Percentiles rank a stretch among this genome's conserved stretches.
These are phyloP conservation scores for Drosophila punjabiensis DNA, from an alignment of 1,140 invertebrate genomes.

Conservation along the genomic window DNA sequence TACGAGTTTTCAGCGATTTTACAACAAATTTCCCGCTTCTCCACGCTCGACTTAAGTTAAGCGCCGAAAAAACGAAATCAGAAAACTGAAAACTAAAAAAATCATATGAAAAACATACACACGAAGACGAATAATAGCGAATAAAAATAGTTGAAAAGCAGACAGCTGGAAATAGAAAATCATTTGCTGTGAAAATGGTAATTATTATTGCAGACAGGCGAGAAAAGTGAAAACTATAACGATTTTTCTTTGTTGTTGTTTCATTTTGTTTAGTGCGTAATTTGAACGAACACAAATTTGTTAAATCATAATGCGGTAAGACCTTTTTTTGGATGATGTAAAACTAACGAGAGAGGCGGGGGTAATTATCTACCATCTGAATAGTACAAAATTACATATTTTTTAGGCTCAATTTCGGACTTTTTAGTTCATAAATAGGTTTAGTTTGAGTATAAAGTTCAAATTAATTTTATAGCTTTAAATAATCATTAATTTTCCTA, in stretches of 20 bases:
- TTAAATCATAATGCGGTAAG: constrained; percentile 44
- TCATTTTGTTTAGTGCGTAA: constrained; percentile 45
- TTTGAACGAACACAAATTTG: constrained; percentile 32
- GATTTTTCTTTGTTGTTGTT: constrained; percentile 8
- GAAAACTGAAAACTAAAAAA: constrained; percentile 9
- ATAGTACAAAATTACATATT: neutral
- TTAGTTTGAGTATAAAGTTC: neutral
- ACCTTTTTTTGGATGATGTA: constrained; percentile 31
- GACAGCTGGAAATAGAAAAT: constrained; percentile 56
- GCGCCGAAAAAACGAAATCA: constrained; percentile 37
- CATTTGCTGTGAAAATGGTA: constrained; percentile 59
- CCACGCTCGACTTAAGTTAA: constrained; percentile 46
- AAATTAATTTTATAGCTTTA: neutral
- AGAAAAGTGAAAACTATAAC: constrained; percentile 52
- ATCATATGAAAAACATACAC: neutral
- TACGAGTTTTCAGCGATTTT: constrained; percentile 36
- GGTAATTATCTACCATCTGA: neutral
- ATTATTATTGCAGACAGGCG: constrained; percentile 36
- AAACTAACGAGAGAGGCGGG: constrained; percentile 5
- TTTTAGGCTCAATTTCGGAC: neutral
- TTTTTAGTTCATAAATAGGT: neutral
- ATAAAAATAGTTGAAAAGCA: constrained; percentile 45
- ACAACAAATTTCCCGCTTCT: constrained; percentile 38
- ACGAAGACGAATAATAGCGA: constrained; percentile 17
- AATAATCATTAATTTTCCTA: neutral